Base-by-base conservation (phyloP, 2,797 vertebrate species). In the Mionectes olivaceus region DNA sequence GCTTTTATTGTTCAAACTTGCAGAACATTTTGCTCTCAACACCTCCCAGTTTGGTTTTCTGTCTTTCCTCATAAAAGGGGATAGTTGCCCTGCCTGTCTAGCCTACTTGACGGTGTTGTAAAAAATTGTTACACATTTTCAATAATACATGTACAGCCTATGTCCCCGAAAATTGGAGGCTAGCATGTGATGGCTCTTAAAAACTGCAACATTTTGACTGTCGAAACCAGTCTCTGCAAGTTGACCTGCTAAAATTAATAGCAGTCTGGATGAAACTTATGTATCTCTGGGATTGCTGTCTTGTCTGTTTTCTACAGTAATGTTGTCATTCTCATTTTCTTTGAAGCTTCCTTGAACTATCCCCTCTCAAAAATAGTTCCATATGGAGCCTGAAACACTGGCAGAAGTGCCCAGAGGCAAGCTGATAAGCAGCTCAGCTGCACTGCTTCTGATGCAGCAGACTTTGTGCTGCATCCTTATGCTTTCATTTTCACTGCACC, bases 241-340 rank as follows among this genome's bases (percentile, higher is more conserved):
- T 24, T 85, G 87, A 94, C 77, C 65, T 94, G 89, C 74, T 83
- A 57, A 90, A 89, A 78, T 89, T 91, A 71, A 83, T 89, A 83
- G 50, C 63, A 75, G 56, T 63, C 75, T 74, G 68, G 80, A 64
- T 83, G 41, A 89, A 95, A 84, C 47, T 76, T 87, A 7, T 0
- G 24, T 74, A 65, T 89, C 82, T 74, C 81, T 49, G 78, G 63
- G 60, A 44, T 81, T 84, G 82, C 87, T 82, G 69, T 86, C 82
- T 92, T 93, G 53, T 87, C 90, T 93, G 61, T 73, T 93, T 78
- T 93, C 80, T 96, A 39, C 84, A 73, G 79, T 91, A 81, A 65
- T 76, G 65, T 94, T 94, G 95, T 95, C 90, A 61, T 93, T 86
- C 87, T 93, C 71, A 6, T 95, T 94, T 96, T 93, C 93, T 96